These are phyloP conservation scores for Ganaspis sp. DNA, from an alignment of 1,140 invertebrate species.

Conservation along the genomic window DNA sequence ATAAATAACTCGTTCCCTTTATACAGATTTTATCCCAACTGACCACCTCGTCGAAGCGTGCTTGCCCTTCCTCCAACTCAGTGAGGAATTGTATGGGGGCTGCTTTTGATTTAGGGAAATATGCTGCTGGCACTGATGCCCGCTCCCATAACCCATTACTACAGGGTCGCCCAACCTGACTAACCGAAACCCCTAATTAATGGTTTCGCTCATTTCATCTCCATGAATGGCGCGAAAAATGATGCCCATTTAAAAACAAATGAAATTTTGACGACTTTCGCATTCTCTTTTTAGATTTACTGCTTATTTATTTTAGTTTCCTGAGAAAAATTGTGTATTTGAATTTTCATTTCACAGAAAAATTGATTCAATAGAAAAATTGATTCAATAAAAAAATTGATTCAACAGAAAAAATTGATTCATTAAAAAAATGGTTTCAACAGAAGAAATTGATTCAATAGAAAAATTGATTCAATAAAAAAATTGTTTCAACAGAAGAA, in stretches of 20 bases:
- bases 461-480: too few relatives aligned
- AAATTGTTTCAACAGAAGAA: too few relatives aligned
- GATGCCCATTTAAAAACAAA: slow-evolving; percentile 62
- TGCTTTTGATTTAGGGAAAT: slow-evolving; percentile 74
- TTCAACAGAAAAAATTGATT: too few relatives aligned
- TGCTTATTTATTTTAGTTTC: neutral
- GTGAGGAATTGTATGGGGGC: slow-evolving; percentile 60
- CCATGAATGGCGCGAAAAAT: slow-evolving; percentile 59
- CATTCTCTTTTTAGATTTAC: slow-evolving; percentile 14
- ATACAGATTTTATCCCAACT: slow-evolving; percentile 29
- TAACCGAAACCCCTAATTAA: slow-evolving; percentile 64
- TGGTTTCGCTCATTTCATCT: slow-evolving; percentile 54
- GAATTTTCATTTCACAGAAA: too few relatives aligned
- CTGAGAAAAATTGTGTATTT: too few relatives aligned
- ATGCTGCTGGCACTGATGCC: slow-evolving; percentile 71
- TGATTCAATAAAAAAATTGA: too few relatives aligned
- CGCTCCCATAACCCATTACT: slow-evolving; percentile 61
- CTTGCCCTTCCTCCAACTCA: slow-evolving; percentile 43
- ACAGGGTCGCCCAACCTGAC: slow-evolving; percentile 43
- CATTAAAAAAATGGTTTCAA: too few relatives aligned
- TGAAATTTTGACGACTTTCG: slow-evolving; percentile 45
- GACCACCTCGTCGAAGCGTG: slow-evolving; percentile 34
- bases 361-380: too few relatives aligned
- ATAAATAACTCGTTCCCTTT: slow-evolving; percentile 1
- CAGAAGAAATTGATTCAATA: too few relatives aligned